These are phyloP conservation scores for Oceanites oceanicus DNA, from an alignment of 2,113 vertebrate genomes.

Conservation along the genomic window DNA sequence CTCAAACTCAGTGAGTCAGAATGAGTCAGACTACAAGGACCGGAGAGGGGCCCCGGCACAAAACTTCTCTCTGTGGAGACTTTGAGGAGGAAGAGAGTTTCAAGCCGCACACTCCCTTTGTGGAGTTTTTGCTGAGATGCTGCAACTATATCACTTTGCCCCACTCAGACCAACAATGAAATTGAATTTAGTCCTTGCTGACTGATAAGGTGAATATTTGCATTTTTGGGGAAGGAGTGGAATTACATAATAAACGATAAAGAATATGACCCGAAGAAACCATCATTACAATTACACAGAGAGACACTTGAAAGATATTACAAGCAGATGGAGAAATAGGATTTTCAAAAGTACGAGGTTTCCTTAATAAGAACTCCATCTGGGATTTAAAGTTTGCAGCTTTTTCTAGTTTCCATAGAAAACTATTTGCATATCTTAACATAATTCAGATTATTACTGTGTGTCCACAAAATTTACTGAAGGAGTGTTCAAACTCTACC, in stretches of 20 bases:
- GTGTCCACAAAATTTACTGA: neutral
- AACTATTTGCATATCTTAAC: conserved; percentile 44
- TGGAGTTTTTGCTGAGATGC: neutral
- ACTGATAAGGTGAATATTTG: neutral
- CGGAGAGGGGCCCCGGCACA: neutral
- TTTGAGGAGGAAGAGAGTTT: neutral
- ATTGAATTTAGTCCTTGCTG: neutral
- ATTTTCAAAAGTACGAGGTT: conserved; percentile 3
- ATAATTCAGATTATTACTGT: neutral
- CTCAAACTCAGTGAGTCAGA: conserved; percentile 29
- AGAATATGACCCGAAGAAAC: neutral
- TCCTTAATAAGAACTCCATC: conserved; percentile 64
- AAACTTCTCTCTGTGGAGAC: neutral
- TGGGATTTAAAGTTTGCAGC: conserved; percentile 25
- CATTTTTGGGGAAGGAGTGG: neutral
- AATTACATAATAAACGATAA: neutral
- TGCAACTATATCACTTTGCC: neutral
- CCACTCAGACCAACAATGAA: neutral
- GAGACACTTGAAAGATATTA: neutral
- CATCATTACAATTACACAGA: neutral
- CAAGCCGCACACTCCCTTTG: neutral
- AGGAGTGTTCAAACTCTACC: neutral
- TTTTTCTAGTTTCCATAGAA: conserved; percentile 57
- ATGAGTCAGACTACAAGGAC: conserved; percentile 26
- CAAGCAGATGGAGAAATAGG: conserved; percentile 52